Base-by-base conservation (phyloP, 2,888 invertebrate genomes). In the Aphodius sticticus region DNA sequence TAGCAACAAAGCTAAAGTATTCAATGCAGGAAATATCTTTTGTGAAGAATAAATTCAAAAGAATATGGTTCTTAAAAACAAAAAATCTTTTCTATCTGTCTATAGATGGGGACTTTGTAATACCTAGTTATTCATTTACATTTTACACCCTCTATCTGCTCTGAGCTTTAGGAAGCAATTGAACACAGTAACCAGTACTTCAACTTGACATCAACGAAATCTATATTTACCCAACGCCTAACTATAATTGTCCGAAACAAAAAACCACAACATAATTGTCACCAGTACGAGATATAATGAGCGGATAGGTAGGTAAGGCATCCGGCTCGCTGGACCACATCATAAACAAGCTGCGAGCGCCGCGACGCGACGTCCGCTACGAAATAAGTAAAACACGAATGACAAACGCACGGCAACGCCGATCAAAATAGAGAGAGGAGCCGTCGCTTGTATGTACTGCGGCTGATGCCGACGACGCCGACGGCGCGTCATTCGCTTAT, bases 401-500 rank as follows among this genome's bases (percentile, higher is more conserved):
- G 53, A 53, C 53, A 53, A 53, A 53, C 53, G 53, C 12, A 53
- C 53, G 12, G 53, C 53, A 7, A 53, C 53, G 53, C 53, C 53
- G 53, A 53, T 53, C 53, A 53, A 53, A 53, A 53, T 53, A 53
- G 53, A 53, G 53, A 53, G 53, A 53, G 12, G 3, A 53, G 53
- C 53, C 53, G 53, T 53, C 53, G 53, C 53, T 53, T 53, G 53
- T 53, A 53, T 53, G 26, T 26, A 26, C 26, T 26, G 26, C 26
- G 53, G 53, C 53, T 53, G 53, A 53, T 53, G 53, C 53, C 53
- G 53, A 12, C 53, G 53, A 53, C 53, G 53, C 1, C 53, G 53
- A 53, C 53, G 53, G 12, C 53, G 53, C 53, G 53, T 53, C 53
- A 53, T 53, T 53, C 53, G 53, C 53, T 74, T 74, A 74, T 74